phyloP scores from a whole-genome alignment of 2,888 invertebrate genomes.

The Phrixothrix hirtus region DNA sequence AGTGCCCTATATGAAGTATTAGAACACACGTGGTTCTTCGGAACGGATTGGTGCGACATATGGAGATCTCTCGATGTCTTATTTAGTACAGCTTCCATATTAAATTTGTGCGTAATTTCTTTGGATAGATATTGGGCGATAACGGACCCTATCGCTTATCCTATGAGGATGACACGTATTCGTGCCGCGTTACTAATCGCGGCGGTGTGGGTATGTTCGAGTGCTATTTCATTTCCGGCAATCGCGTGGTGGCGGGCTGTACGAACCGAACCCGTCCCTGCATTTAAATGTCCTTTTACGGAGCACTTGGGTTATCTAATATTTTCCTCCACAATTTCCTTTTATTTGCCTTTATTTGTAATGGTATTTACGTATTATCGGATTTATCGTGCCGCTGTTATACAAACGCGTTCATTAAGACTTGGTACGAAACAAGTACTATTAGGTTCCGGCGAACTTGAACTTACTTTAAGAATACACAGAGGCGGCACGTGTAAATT shows the following conservation, averaged over 20 bases:
- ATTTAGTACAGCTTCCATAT: conserved; percentile 95
- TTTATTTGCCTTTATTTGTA: conserved; percentile 93
- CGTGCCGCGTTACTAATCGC: conserved; percentile 87
- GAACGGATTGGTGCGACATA: conserved; percentile 94
- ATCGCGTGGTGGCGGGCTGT: conserved; percentile 96
- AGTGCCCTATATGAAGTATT: conserved; percentile 88
- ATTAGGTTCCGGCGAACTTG: conserved; percentile 81
- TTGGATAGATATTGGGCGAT: conserved; percentile 98
- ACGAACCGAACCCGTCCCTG: conserved; percentile 76
- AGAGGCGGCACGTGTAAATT: conserved; percentile 81
- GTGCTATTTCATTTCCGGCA: conserved; percentile 97
- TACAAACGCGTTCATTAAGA: conserved; percentile 87
- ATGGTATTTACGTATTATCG: conserved; percentile 98
- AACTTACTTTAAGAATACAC: conserved; percentile 89
- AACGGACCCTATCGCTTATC: conserved; percentile 97
- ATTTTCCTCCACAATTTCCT: conserved; percentile 96
- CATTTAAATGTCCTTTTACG: conserved; percentile 91
- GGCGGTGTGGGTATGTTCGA: conserved; percentile 95
- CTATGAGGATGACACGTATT: conserved; percentile 88
- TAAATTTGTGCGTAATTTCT: conserved; percentile 96
- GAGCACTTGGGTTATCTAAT: conserved; percentile 95
- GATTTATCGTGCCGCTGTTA: conserved; percentile 91
- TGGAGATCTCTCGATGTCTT: conserved; percentile 97
- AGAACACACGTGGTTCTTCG: conserved; percentile 92
- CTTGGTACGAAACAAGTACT: conserved; percentile 90